phyloP scores from a whole-genome alignment of 2,888 invertebrate genomes.

The Drosophila nr. perissopoda region DNA sequence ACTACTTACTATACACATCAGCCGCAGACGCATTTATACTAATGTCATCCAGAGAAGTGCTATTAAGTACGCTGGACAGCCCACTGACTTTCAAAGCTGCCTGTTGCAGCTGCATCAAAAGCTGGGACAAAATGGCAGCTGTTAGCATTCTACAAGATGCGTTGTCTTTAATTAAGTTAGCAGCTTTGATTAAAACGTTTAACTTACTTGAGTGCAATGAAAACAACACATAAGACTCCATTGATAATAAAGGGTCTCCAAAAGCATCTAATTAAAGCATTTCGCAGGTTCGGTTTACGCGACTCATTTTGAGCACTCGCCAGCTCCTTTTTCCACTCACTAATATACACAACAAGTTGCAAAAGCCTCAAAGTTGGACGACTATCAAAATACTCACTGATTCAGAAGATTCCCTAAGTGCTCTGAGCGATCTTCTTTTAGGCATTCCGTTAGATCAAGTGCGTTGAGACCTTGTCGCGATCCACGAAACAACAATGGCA shows the following conservation, averaged over 20 bases:
- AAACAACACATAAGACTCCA: slow-evolving; percentile 86
- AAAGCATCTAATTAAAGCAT: slow-evolving; percentile 88
- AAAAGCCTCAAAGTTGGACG: background rate
- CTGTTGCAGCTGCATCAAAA: slow-evolving; percentile 82
- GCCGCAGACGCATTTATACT: slow-evolving; percentile 41
- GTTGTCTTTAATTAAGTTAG: background rate
- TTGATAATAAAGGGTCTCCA: slow-evolving; percentile 89
- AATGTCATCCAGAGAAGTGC: background rate
- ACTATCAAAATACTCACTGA: slow-evolving; percentile 65
- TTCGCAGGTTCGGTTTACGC: slow-evolving; percentile 88
- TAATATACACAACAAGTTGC: slow-evolving; percentile 64
- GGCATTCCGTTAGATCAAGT: slow-evolving; percentile 89
- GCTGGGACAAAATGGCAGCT: slow-evolving; percentile 83
- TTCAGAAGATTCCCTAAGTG: slow-evolving; percentile 83
- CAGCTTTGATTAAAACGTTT: background rate
- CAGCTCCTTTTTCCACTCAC: slow-evolving; percentile 89
- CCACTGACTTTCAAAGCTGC: slow-evolving; percentile 16
- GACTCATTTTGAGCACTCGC: slow-evolving; percentile 86
- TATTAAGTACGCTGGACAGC: slow-evolving; percentile 3
- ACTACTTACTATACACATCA: slow-evolving; percentile 13
- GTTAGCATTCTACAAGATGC: slow-evolving; percentile 79
- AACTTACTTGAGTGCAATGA: slow-evolving; percentile 82
- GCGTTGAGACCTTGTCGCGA: slow-evolving; percentile 86
- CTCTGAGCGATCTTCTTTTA: slow-evolving; percentile 86
- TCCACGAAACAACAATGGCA: slow-evolving; percentile 83